Base-by-base conservation (phyloP, 2,113 vertebrate species). In the Bothrops jararaca region DNA sequence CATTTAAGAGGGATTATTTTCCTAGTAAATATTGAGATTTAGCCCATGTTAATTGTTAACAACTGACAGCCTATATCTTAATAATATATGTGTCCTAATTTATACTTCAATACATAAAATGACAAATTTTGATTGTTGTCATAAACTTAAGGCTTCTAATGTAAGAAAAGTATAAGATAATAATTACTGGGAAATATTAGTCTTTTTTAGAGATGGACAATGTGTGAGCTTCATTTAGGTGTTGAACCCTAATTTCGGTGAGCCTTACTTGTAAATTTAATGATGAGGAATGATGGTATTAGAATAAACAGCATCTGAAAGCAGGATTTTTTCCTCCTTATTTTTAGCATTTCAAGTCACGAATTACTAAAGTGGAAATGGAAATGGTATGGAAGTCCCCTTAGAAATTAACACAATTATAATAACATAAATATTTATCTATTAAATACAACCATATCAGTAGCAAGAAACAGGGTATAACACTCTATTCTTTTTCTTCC, bases 1-100 rank as follows among this genome's bases (percentile, higher is more conserved):
- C 74, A 95, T 95, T 97, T 96, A 96, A 95, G 90, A 90, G 90
- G 96, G 12, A 69, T 48, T 18, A 69, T 7, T 69, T 88, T 94
- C 89, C 92, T 85, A 89, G 45, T 85, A 92, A 96, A 96, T 91
- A 91, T 53, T 91, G 95, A 94, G 89, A 93, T 92, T 94, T 90
- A 42, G 93, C 69, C 95, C 80, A 94, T 95, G 92, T 94, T 95
- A 96, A 94, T 97, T 97, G 93, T 95, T 96, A 96, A 90, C 91
- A 95, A 95, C 94, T 94, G 93, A 96, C 92, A 96, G 93, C 92
- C 95, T 94, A 52, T 94, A 96, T 95, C 95, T 95, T 95, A 86
- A 48, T 52, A 22, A 95, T 93, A 96, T 95, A 95, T 93, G 5
- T 34, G 4, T 96, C 96, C 91, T 29, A 86, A 86, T 86, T 86